Percentiles rank a stretch among this genome's conserved stretches.
Conservation (phyloP, 2,113 vertebrate species). For the Loxodonta africana region DNA sequence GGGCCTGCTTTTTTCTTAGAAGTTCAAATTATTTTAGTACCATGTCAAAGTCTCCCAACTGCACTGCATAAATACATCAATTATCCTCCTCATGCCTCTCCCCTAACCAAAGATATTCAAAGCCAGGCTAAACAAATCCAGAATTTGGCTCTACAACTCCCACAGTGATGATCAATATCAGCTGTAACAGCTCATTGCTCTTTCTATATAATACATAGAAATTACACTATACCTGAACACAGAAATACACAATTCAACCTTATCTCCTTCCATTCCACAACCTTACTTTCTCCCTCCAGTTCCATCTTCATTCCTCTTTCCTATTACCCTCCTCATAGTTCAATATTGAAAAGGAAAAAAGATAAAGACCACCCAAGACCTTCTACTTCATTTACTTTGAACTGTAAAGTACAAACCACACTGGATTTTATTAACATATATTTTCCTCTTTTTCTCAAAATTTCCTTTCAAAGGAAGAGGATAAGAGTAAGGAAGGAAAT, state of each 20-base stretch:
- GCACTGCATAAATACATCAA: constrained; percentile 14
- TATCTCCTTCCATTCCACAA: constrained; percentile 36
- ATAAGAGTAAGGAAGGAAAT: constrained; percentile 25
- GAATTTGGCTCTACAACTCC: not conserved
- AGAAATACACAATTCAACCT: constrained; percentile 46
- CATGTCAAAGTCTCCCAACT: constrained; percentile 24
- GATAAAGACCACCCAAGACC: not conserved
- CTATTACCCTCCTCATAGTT: not conserved
- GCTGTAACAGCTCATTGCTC: not conserved
- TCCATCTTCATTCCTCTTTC: not conserved
- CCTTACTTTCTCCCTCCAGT: not conserved
- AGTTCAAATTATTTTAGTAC: constrained; percentile 50
- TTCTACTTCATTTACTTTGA: constrained; percentile 36
- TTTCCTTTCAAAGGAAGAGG: constrained; percentile 43
- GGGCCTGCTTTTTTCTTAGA: not conserved
- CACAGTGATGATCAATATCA: not conserved
- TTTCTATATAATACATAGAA: constrained; percentile 39
- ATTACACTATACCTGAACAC: not conserved
- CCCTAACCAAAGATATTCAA: constrained; percentile 53
- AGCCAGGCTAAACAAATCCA: not conserved
- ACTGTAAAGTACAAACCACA: constrained; percentile 33
- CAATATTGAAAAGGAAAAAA: constrained; percentile 8
- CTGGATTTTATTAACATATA: constrained; percentile 42
- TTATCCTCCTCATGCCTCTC: constrained; percentile 62
- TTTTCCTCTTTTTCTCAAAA: constrained; percentile 28